Base-by-base conservation (phyloP, 2,113 vertebrate species). In the Sitta europaea region DNA sequence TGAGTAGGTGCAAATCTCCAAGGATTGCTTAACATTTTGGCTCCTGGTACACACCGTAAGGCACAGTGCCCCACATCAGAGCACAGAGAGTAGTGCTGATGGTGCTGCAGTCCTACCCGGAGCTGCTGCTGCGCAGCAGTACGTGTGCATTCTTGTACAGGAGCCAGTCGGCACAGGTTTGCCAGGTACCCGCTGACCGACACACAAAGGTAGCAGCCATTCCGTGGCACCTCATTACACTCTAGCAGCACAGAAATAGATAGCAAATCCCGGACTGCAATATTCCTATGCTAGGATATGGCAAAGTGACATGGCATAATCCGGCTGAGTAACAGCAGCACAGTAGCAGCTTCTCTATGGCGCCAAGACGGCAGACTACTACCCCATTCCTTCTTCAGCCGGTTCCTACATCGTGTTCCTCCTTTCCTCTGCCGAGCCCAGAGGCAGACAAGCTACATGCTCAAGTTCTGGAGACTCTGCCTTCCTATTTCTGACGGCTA, bases 41-140 rank as follows among this genome's bases (percentile, higher is more conserved):
- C 53, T 68, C 1, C 1, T 8, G 33, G n/a, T 5, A 15, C 28
- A 1, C 2, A 1, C 1, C 0, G 0, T 7, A 4, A 22, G 35
- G 61, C 11, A 51, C n/a, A 27, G 48, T 1, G 2, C 35, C 48
- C 45, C 61, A 7, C 17, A 3, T 2, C 3, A 28, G 73, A 25
- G 53, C 28, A 3, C 14, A 14, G 71, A 36, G 33, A 78, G 79
- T 6, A 23, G 81, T 50, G 28, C 74, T 3, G 33, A 13, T 1
- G 22, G 42, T 19, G 22, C 1, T 3, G n/a, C 43, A 55, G 54
- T 28, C 78, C 71, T 81, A 24, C 63, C 38, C 14, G 51, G 63
- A 95, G 90, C 77, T 86, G 84, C 77, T 86, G 84, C 70, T 29
- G 61, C 10, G 25, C 0, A 0, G 72, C 80, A 36, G 38, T 9